Percentiles rank a stretch among this genome's conserved stretches.
These are phyloP conservation scores for Hymenopus coronatus DNA, from an alignment of 2,888 invertebrate species.

Conservation along the genomic window DNA sequence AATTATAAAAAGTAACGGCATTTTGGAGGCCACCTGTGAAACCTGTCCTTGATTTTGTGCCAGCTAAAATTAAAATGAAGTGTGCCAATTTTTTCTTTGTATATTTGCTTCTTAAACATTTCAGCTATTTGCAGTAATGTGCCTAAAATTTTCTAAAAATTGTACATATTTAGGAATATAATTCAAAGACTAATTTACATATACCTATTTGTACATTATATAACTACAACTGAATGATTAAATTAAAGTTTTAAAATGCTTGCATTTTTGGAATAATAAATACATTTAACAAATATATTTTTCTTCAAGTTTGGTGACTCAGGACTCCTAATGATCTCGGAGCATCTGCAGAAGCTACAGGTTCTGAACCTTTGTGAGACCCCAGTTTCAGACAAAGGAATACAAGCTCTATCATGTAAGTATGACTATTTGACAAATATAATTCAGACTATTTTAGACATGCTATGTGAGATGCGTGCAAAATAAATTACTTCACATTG, in stretches of 20 bases:
- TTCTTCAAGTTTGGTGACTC: slow-evolving; percentile 68
- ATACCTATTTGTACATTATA: background rate
- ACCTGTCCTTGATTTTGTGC: no score
- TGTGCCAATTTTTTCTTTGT: no score
- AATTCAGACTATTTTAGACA: background rate
- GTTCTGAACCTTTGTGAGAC: slow-evolving; percentile 81
- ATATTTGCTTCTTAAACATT: no score
- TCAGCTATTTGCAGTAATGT: no score
- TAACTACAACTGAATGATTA: background rate
- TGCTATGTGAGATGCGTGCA: no score
- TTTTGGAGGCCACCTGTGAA: no score
- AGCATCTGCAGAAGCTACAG: slow-evolving; percentile 73
- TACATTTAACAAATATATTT: background rate
- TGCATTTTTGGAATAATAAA: background rate
- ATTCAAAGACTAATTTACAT: no score
- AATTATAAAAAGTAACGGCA: no score
- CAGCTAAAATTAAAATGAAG: no score
- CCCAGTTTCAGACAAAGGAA: slow-evolving; percentile 76
- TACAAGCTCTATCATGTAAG: slow-evolving; percentile 69
- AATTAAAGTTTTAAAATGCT: background rate
- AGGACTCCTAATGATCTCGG: slow-evolving; percentile 73
- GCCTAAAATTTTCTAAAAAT: no score
- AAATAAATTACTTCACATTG: no score
- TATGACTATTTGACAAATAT: slow-evolving; percentile 25
- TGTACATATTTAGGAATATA: no score